A percentile compares a stretch with the other conserved stretches of the same genome.
Evolutionary conservation across 1,140 invertebrate species (phyloP).

Genomic region (Neodiprion virginianus): DNA sequence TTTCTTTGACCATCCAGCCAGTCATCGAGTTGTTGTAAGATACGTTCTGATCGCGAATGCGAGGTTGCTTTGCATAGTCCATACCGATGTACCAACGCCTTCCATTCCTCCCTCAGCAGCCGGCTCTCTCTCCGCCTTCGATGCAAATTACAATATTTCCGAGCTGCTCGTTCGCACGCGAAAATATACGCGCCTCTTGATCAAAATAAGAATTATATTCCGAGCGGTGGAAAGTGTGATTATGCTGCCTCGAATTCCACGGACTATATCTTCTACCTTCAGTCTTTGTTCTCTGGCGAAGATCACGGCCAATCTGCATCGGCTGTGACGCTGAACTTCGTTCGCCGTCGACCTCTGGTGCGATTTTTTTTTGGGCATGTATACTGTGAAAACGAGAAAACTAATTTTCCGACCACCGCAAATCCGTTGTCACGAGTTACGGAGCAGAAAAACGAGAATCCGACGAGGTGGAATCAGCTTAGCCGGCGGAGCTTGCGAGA

Average conservation of each 20-base stretch:
- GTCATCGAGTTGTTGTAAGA: neutral
- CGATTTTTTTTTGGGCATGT: too few relatives aligned
- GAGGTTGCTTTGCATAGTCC: constrained; percentile 53
- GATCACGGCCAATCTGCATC: too few relatives aligned
- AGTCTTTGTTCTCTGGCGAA: too few relatives aligned
- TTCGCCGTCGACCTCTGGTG: too few relatives aligned
- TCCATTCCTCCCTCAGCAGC: constrained; percentile 32
- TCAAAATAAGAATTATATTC: constrained; percentile 47
- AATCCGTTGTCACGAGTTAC: constrained; percentile 2
- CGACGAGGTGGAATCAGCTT: neutral
- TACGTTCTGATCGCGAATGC: neutral
- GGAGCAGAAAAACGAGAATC: neutral
- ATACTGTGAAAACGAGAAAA: neutral
- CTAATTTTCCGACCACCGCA: neutral
- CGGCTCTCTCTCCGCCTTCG: constrained; percentile 53
- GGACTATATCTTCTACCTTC: too few relatives aligned
- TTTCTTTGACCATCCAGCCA: neutral
- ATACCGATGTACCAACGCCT: constrained; percentile 46
- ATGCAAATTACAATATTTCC: constrained; percentile 63
- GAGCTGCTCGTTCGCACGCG: constrained; percentile 51
- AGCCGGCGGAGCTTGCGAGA: neutral
- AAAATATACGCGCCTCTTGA: constrained; percentile 57
- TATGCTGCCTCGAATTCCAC: too few relatives aligned
- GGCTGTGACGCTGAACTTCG: too few relatives aligned
- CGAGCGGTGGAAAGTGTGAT: neutral